These are phyloP conservation scores for Drosophila mayri DNA, from an alignment of 1,140 invertebrate genomes.

Conservation along the genomic window DNA sequence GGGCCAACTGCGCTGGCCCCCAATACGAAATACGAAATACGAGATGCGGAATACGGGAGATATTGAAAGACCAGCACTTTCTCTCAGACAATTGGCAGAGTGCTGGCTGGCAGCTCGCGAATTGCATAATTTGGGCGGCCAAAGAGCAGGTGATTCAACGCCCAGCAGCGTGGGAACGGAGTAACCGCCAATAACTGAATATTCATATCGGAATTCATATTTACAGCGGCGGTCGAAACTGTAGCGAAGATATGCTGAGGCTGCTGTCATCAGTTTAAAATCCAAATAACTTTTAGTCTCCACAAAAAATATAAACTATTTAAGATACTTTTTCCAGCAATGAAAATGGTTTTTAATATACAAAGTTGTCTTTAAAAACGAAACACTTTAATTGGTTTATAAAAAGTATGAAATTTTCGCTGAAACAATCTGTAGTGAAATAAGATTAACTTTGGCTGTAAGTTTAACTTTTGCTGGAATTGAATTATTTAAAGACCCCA, in stretches of 20 bases:
- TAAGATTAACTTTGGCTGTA: neutral
- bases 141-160: slow-evolving; percentile 48
- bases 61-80: slow-evolving; percentile 71
- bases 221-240: slow-evolving; percentile 3
- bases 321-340: neutral
- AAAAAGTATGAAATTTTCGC: neutral
- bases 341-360: neutral
- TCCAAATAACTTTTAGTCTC: neutral
- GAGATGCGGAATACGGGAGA: slow-evolving; percentile 62
- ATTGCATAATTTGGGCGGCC: slow-evolving; percentile 67
- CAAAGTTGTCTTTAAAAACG: neutral
- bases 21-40: slow-evolving; percentile 52
- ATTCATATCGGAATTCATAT: slow-evolving; percentile 30
- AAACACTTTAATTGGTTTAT: neutral
- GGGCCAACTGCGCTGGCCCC: slow-evolving; percentile 42
- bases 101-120: slow-evolving; percentile 41
- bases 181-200: slow-evolving; percentile 40
- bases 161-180: slow-evolving; percentile 49
- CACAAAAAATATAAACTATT: neutral
- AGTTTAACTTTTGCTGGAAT: neutral
- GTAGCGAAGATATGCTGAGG: too few relatives aligned
- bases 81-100: slow-evolving; percentile 71
- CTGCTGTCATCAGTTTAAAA: neutral
- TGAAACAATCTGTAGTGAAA: neutral
- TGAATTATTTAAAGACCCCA: neutral